Conservation (phyloP, 2,888 invertebrate genomes). For the Cryptus armator region DNA sequence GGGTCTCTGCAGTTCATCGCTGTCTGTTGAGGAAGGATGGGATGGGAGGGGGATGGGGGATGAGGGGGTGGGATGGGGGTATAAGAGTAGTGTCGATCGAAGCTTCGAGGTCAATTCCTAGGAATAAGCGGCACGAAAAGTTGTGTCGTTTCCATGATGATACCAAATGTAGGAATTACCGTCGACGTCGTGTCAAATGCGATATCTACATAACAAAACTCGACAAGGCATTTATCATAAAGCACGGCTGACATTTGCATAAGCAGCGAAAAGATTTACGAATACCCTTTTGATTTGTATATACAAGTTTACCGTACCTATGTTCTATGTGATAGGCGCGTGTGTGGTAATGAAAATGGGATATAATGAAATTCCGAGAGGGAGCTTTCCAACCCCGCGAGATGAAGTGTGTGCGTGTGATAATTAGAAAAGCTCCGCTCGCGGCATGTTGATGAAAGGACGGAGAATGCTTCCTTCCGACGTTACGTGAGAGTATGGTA, state of each 20-base stretch:
- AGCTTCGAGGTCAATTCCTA: slow-evolving; percentile 10
- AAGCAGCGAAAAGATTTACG: no score
- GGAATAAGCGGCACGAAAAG: slow-evolving; percentile 7
- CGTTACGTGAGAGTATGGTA: slow-evolving; percentile 37
- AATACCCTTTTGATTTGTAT: no score
- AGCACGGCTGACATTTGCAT: no score
- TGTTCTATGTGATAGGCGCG: background rate
- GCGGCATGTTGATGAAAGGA: background rate
- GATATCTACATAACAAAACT: background rate
- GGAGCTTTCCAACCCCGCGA: slow-evolving; percentile 15
- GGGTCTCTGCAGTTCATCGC: slow-evolving; percentile 10
- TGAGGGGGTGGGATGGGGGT: background rate
- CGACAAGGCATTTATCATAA: no score
- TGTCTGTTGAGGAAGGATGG: background rate
- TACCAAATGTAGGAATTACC: background rate
- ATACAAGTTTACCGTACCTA: no score
- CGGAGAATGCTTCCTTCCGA: slow-evolving; percentile 40
- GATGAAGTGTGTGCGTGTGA: background rate
- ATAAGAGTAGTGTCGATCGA: slow-evolving; percentile 4
- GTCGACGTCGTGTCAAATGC: background rate
- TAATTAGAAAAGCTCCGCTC: background rate
- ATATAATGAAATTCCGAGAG: slow-evolving; percentile 53
- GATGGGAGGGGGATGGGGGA: background rate
- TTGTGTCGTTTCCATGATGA: background rate
- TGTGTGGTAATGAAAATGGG: background rate